Evolutionary conservation across 2,888 invertebrate species (phyloP), one percentile per base, ranked within the genome.

Genomic region (Congeria kusceri): DNA sequence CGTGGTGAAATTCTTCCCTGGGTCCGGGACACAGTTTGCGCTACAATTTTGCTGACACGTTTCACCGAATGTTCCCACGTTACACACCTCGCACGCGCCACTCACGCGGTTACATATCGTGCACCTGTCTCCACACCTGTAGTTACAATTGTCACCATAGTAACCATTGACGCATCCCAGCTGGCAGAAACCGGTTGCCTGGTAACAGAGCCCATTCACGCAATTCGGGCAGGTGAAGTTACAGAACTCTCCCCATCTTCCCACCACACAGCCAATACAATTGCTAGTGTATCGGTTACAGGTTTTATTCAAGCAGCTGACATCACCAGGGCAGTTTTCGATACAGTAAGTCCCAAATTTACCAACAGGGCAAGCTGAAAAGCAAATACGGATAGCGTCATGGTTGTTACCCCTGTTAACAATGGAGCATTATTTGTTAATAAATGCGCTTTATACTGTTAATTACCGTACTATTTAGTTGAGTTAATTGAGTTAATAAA

Each of bases 291-390:
- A 72, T 5, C 82, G 56, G 25, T 69, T 44, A 32, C 82, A 82
- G 9, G 53, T n/a, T 5, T 23, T 13, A 44, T 65, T 46, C 11
- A 53, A 15, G 49, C 82, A 82, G 5, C 53, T 23, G 0, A n/a
- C 23, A 0, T 64, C 71, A 3, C 81, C 81, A 4, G 62, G 49
- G 23, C 82, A 82, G 11, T 28, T 28, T 11, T 25, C n/a, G 13
- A 75, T 65, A 49, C 82, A 82, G 25, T 64, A 75, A 20, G 59
- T 56, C 11, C 82, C 82, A 27, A 65, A 65, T 18, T 20, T 57
- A 3, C 82, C 78, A 13, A 44, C 29, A 5, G 27, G 49, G 58
- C 82, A 82, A 7, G 29, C 82, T 82, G 67, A 27, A 80, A 75
- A 11, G 27, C 39, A 39, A 39, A 39, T 15, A 39, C 39, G 39